phyloP scores from a whole-genome alignment of 2,888 invertebrate genomes.

The Caenorhabditis japonica region DNA sequence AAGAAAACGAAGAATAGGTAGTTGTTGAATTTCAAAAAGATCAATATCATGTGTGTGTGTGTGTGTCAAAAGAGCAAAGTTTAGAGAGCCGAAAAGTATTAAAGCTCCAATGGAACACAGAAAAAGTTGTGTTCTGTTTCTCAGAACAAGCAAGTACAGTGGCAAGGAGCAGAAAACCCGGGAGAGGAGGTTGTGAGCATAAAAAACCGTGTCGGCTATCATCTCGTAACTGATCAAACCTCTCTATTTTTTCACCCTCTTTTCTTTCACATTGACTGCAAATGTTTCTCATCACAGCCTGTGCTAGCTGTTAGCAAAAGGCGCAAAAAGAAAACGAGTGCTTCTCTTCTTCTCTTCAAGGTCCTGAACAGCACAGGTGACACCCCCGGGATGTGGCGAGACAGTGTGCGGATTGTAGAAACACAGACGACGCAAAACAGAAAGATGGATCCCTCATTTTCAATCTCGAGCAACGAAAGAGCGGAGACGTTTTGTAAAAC shows the following conservation, averaged over 20 bases:
- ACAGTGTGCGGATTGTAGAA: conserved; percentile 8
- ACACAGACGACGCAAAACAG: conserved; percentile 11
- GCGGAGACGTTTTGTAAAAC: conserved; percentile 31
- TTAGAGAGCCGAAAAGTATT: no score
- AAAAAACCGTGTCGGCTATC: conserved; percentile 46
- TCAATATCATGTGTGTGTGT: no score
- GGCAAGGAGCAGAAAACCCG: neutral
- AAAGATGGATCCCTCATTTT: conserved; percentile 2
- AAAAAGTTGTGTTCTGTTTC: no score
- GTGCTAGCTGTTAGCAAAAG: conserved; percentile 17
- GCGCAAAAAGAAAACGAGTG: conserved; percentile 29
- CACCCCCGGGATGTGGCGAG: conserved; percentile 26
- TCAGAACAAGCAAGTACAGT: conserved; percentile 17
- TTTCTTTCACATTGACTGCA: conserved; percentile 14
- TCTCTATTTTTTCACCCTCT: conserved; percentile 20
- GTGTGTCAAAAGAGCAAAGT: no score
- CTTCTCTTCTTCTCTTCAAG: conserved; percentile 24
- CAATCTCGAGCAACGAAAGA: conserved; percentile 18
- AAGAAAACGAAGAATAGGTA: no score
- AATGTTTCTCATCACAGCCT: conserved; percentile 32
- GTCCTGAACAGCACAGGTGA: conserved; percentile 50
- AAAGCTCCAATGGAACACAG: no score
- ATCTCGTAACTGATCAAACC: conserved; percentile 49
- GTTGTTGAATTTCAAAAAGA: no score
- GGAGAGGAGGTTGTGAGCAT: conserved; percentile 13